Base-by-base conservation (phyloP, 2,888 invertebrate species). In the Octonoba sinensis region DNA sequence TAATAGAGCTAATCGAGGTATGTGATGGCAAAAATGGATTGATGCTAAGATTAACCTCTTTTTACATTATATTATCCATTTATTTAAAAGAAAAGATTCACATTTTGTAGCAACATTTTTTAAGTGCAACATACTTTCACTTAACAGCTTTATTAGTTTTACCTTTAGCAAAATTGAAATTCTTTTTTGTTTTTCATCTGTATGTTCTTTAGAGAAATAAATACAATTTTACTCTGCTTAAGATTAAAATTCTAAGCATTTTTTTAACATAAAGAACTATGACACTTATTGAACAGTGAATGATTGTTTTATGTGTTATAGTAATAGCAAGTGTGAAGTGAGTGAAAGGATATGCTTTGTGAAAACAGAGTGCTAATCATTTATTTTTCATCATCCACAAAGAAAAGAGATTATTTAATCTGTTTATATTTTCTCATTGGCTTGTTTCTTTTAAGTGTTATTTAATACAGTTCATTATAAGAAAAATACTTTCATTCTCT, bases 1-100 rank as follows among this genome's bases (percentile, higher is more conserved):
- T 95, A 85, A 94, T 93, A 88, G 91, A 92, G 86, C 91, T 93
- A 13, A 89, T 94, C 49, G 85, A 91, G 87, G 89, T 91, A 83
- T 18, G 20, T 57, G n/a, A 6, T 54, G n/a, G n/a, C 18, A 54
- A 18, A 18, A 54, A 54, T 15, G 54, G 54, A 54, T 54, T 18
- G n/a, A n/a, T 3, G 15, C 54, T 3, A 54, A 18, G 4, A n/a
- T 54, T 4, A n/a, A 18, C 3, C 11, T n/a, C 3, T 51, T 18
- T n/a, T 18, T 51, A 3, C 11, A 51, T 51, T 51, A 51, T 18
- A 51, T n/a, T 51, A 11, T 47, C 12, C 51, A 51, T 51, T 15
- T 18, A 15, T n/a, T n/a, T n/a, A n/a, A n/a, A n/a, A n/a, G n/a
- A n/a, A n/a, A n/a, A n/a, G n/a, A n/a, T n/a, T n/a, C n/a, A n/a